These are phyloP conservation scores for Abrostola triplasia DNA, from an alignment of 2,888 invertebrate genomes.

Conservation along the genomic window DNA sequence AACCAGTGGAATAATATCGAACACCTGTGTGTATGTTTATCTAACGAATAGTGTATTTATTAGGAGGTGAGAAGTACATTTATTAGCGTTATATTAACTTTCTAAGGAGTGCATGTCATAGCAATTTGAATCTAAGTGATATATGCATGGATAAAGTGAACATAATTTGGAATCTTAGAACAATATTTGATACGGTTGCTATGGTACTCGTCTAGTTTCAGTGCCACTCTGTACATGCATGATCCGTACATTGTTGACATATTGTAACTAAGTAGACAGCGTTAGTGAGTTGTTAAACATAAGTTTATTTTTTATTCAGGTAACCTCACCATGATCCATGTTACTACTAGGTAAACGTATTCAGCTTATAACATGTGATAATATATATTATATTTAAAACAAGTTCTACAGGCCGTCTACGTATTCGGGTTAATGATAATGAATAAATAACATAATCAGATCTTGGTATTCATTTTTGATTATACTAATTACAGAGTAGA, in stretches of 20 bases:
- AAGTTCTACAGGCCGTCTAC: no score
- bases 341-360: no score
- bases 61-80: slow-evolving; percentile 1
- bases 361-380: no score
- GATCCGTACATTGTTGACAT: not conserved
- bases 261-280: not conserved
- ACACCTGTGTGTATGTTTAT: not conserved
- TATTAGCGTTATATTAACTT: not conserved
- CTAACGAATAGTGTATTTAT: not conserved
- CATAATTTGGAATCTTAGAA: not conserved
- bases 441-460: no score
- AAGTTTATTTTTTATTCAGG: no score
- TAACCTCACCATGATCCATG: no score
- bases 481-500: no score
- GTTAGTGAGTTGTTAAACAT: not conserved
- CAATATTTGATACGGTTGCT: not conserved
- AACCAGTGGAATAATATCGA: slow-evolving; percentile 3
- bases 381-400: no score
- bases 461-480: no score
- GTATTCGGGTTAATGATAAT: no score
- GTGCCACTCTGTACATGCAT: not conserved
- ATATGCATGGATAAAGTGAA: not conserved
- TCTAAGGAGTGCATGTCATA: not conserved
- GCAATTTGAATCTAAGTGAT: slow-evolving; percentile 1
- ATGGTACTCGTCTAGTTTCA: not conserved